phyloP scores from a whole-genome alignment of 2,113 vertebrate species.

The Tiliqua scincoides region DNA sequence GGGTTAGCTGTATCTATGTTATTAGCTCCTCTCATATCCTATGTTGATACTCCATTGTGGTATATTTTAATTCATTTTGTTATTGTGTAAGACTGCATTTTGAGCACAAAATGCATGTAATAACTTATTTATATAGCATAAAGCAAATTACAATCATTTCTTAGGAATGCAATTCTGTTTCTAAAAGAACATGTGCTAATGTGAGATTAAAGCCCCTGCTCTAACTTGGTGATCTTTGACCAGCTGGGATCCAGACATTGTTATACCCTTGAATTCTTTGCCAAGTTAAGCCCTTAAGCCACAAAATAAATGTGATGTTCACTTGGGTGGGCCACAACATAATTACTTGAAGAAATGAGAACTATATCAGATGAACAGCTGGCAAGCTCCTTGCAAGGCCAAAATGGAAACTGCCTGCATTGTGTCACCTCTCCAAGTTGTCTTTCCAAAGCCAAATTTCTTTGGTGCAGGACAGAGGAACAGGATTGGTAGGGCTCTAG shows the following conservation, averaged over 20 bases:
- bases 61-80: not conserved
- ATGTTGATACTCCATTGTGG: not conserved
- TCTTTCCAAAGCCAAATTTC: not conserved
- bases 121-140: not conserved
- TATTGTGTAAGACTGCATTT: not conserved
- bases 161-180: not conserved
- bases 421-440: not conserved
- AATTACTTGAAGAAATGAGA: not conserved
- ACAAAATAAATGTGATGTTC: slow-evolving; percentile 3
- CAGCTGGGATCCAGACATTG: not conserved
- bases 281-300: not conserved
- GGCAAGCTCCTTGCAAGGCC: not conserved
- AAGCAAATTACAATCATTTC: not conserved
- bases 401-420: not conserved
- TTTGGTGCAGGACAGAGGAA: not conserved
- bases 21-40: not conserved
- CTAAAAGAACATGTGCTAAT: not conserved
- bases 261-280: not conserved
- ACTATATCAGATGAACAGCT: not conserved
- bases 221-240: not conserved
- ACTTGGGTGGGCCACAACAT: not conserved
- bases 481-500: not conserved
- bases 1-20: not conserved
- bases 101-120: not conserved
- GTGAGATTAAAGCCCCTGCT: not conserved